A percentile compares a stretch with the other conserved stretches of the same genome.
Evolutionary conservation across 2,888 invertebrate species (phyloP).

Genomic region (Acanthosepion pharaonis): DNA sequence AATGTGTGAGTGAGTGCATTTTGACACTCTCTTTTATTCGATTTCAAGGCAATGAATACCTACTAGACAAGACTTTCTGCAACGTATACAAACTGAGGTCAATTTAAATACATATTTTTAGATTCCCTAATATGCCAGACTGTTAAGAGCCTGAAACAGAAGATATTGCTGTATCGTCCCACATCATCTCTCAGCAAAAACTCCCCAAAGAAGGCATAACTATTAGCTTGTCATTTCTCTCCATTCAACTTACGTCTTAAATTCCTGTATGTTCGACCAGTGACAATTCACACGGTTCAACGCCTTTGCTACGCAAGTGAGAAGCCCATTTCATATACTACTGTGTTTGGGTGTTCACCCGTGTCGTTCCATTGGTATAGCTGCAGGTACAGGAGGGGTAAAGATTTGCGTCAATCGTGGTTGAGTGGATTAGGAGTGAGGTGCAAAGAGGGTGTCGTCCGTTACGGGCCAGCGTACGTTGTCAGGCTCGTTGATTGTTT

Average conservation of each 20-base stretch:
- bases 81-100: too few species aligned
- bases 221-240: background rate
- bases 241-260: background rate
- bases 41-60: too few species aligned
- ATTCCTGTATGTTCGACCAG: background rate
- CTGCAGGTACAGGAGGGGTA: background rate
- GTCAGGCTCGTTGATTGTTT: slow-evolving; percentile 8
- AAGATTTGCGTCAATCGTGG: background rate
- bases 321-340: background rate
- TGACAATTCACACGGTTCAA: background rate
- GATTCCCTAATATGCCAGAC: too few species aligned
- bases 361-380: slow-evolving; percentile 38
- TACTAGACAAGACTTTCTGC: too few species aligned
- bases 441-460: background rate
- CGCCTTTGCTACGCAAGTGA: background rate
- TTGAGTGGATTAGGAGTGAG: background rate
- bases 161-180: too few species aligned
- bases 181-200: too few species aligned
- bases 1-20: too few species aligned
- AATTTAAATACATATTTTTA: too few species aligned
- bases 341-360: slow-evolving; percentile 37
- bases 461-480: slow-evolving; percentile 21
- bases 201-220: background rate
- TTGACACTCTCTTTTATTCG: too few species aligned
- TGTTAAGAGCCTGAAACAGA: too few species aligned